phyloP scores from a whole-genome alignment of 2,888 invertebrate genomes.

The Pseudococcus jackbeardsleyi region DNA sequence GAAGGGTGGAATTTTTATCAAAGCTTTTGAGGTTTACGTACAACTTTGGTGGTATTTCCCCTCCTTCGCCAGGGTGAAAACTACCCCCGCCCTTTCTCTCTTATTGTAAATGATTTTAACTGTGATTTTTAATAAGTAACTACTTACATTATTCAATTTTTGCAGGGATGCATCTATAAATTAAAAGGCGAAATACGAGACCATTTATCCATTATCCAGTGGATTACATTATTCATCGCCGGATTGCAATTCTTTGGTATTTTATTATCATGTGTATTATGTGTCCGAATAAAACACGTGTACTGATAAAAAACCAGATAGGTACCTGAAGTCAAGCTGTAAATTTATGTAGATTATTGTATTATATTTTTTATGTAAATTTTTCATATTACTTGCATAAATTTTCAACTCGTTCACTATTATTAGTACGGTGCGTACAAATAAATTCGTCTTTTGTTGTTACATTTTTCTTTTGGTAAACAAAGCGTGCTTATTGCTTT shows the following conservation, averaged over 20 bases:
- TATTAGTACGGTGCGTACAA: too few species aligned
- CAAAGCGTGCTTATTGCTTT: too few species aligned
- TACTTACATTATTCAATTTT: neutral
- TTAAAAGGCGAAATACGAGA: slow-evolving; percentile 29
- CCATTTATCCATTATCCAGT: slow-evolving; percentile 47
- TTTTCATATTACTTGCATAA: neutral
- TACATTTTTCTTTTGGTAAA: neutral
- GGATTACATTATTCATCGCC: slow-evolving; percentile 48
- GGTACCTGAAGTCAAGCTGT: neutral
- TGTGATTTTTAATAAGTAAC: too few species aligned
- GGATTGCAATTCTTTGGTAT: slow-evolving; percentile 58
- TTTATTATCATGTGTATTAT: slow-evolving; percentile 54
- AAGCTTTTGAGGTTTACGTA: too few species aligned
- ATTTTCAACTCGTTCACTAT: neutral
- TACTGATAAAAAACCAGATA: slow-evolving; percentile 5
- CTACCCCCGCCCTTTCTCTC: too few species aligned
- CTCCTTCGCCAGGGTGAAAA: too few species aligned
- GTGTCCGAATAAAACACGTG: slow-evolving; percentile 36
- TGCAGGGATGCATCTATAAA: slow-evolving; percentile 56
- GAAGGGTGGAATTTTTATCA: too few species aligned
- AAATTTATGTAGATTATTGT: neutral
- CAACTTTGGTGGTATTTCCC: too few species aligned
- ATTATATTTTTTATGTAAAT: slow-evolving; percentile 12
- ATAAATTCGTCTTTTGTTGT: neutral
- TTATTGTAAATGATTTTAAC: too few species aligned